phyloP scores from a whole-genome alignment of 2,797 vertebrate species.

The Presbytis comata region DNA sequence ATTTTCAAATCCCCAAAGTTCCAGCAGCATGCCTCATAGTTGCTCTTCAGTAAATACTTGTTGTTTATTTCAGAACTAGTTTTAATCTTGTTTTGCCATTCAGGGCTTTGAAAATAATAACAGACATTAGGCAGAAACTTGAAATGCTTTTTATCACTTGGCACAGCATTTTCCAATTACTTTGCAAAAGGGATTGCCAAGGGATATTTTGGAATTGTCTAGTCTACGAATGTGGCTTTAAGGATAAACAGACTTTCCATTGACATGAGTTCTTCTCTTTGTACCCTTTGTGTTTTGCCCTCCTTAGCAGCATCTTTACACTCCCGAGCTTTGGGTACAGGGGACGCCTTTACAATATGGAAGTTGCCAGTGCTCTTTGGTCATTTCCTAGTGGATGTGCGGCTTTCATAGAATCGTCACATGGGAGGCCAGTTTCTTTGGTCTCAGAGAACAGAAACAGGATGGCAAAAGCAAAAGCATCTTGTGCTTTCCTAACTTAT shows the following conservation, averaged over 20 bases:
- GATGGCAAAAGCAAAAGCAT: neutral
- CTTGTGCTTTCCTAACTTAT: neutral
- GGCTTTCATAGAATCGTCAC: neutral
- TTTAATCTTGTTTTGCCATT: conserved; percentile 69
- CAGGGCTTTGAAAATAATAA: conserved; percentile 69
- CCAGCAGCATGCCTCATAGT: neutral
- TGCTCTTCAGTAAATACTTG: conserved; percentile 60
- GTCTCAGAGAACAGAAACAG: neutral
- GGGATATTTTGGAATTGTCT: conserved; percentile 21
- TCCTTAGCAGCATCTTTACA: neutral
- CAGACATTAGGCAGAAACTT: conserved; percentile 72
- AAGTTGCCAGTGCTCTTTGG: neutral
- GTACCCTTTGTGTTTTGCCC: neutral
- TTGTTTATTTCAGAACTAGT: conserved; percentile 71
- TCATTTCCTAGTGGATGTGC: neutral
- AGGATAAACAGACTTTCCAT: conserved; percentile 2
- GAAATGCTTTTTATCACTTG: conserved; percentile 67
- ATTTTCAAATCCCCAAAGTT: conserved; percentile 11
- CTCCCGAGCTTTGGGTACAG: neutral
- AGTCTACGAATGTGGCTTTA: neutral
- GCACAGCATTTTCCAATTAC: conserved; percentile 54
- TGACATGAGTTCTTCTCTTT: neutral
- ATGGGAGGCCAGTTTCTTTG: neutral
- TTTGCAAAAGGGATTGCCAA: conserved; percentile 37
- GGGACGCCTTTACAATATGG: neutral